These are phyloP conservation scores for Carollia perspicillata DNA, from an alignment of 2,113 vertebrate genomes.

Conservation along the genomic window DNA sequence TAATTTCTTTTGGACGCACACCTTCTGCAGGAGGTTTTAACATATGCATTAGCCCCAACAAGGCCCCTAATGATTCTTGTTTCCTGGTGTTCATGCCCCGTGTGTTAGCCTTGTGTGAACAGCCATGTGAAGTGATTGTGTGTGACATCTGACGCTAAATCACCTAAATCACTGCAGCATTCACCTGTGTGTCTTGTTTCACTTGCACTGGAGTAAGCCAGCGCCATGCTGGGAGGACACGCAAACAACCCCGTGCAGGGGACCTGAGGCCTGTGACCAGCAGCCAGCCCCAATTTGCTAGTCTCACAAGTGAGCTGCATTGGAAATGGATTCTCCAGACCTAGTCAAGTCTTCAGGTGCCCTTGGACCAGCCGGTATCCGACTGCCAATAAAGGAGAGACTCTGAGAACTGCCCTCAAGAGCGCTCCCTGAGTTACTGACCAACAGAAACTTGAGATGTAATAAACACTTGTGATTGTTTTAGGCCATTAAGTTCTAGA, in stretches of 20 bases:
- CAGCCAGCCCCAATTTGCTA: background rate
- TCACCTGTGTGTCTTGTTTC: background rate
- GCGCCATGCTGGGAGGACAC: background rate
- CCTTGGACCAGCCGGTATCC: background rate
- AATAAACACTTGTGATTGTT: background rate
- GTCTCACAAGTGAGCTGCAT: background rate
- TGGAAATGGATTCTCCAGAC: background rate
- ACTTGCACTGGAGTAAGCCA: background rate
- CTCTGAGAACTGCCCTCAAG: background rate
- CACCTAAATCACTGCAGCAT: background rate
- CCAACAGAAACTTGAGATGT: background rate
- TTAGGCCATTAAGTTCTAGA: background rate
- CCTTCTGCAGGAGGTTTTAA: background rate
- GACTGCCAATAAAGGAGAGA: background rate
- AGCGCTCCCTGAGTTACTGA: background rate
- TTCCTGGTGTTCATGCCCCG: background rate
- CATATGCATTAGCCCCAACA: background rate
- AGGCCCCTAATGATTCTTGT: background rate
- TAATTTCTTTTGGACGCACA: background rate
- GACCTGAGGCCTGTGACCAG: background rate
- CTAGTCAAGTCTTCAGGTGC: background rate
- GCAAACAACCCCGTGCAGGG: background rate
- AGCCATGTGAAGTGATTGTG: background rate
- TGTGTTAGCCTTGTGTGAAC: background rate
- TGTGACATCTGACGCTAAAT: background rate